Conservation (phyloP, 2,888 invertebrate genomes). For the Leptura quadrifasciata region DNA sequence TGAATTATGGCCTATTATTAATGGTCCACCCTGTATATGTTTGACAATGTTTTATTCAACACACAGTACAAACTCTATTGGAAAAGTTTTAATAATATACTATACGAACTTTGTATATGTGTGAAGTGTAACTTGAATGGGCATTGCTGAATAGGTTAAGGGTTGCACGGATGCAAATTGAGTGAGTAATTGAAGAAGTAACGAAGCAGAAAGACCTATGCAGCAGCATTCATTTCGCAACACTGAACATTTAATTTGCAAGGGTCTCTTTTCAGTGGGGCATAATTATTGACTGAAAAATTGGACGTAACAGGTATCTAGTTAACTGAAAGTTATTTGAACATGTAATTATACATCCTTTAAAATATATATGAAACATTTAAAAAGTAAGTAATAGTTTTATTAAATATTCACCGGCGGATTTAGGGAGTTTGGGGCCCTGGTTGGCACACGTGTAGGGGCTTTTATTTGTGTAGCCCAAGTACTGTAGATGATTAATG, state of each 20-base stretch:
- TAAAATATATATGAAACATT: background rate
- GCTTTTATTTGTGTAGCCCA: too few species aligned
- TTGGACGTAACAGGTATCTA: background rate
- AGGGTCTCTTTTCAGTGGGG: conserved; percentile 12
- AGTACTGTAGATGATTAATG: too few species aligned
- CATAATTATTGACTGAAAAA: background rate
- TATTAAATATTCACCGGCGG: too few species aligned
- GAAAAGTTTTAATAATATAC: background rate
- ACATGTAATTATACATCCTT: background rate
- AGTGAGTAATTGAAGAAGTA: conserved; percentile 19
- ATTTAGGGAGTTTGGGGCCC: too few species aligned
- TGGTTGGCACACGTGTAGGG: too few species aligned
- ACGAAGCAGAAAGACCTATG: conserved; percentile 22
- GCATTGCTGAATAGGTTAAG: conserved; percentile 6
- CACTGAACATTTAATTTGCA: conserved; percentile 23
- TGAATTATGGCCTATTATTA: too few species aligned
- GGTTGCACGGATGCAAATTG: conserved; percentile 15
- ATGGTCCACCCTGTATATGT: too few species aligned
- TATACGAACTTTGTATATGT: conserved; percentile 8
- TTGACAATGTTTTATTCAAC: conserved; percentile 12
- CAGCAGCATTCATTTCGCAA: conserved; percentile 20
- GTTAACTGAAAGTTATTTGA: conserved; percentile 10
- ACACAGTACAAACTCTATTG: background rate
- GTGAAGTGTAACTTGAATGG: background rate
- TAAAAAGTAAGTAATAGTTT: background rate